A percentile compares a stretch with the other conserved stretches of the same genome.
These are phyloP conservation scores for Enteromius argenteus DNA, from an alignment of 2,797 vertebrate species.

Conservation along the genomic window DNA sequence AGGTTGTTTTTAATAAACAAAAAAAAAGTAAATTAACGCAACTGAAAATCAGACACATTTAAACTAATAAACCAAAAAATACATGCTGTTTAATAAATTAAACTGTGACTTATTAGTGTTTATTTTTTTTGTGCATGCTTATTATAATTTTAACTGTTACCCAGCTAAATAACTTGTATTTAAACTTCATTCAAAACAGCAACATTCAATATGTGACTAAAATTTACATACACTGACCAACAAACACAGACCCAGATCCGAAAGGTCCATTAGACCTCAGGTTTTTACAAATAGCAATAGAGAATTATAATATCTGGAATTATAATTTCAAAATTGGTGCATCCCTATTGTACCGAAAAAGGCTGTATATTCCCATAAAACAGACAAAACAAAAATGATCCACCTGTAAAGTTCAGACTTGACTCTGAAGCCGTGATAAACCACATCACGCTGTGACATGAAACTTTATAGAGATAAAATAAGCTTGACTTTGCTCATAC, in stretches of 20 bases:
- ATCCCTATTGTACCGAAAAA: background rate
- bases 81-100: background rate
- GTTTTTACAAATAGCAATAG: background rate
- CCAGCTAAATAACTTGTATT: background rate
- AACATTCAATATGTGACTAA: background rate
- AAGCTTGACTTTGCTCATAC: slow-evolving; percentile 38
- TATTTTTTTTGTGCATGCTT: background rate
- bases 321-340: background rate
- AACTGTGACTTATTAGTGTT: background rate
- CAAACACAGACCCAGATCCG: background rate
- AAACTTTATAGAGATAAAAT: slow-evolving; percentile 32
- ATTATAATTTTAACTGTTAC: background rate
- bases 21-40: background rate
- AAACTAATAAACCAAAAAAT: background rate
- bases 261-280: background rate
- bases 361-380: background rate
- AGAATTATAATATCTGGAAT: background rate
- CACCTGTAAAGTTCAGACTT: background rate
- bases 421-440: background rate
- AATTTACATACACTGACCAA: background rate
- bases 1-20: background rate
- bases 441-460: background rate
- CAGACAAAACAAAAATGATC: background rate
- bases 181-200: background rate
- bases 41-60: background rate